These are phyloP conservation scores for Erebia aethiops DNA, from an alignment of 2,888 invertebrate species.

Conservation along the genomic window DNA sequence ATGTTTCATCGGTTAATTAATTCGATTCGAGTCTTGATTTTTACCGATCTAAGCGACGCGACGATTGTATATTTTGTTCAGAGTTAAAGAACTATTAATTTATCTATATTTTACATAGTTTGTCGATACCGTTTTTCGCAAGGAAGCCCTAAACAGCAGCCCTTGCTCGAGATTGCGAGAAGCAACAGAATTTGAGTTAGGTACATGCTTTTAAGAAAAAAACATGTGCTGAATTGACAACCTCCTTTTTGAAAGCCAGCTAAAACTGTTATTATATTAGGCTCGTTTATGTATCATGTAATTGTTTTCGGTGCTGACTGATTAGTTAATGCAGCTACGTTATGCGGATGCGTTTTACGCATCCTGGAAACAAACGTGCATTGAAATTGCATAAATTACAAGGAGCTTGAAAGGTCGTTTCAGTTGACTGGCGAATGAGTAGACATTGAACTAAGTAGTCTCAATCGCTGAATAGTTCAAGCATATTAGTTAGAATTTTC, in stretches of 20 bases:
- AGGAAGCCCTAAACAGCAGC: too few species aligned
- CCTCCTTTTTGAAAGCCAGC: not conserved
- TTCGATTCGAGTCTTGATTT: constrained; percentile 2
- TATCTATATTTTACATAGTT: too few species aligned
- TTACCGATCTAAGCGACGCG: not conserved
- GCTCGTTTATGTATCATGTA: constrained; percentile 17
- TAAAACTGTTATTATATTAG: not conserved
- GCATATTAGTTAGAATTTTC: too few species aligned
- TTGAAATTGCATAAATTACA: constrained; percentile 25
- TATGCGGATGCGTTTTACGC: constrained; percentile 32
- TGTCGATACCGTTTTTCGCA: too few species aligned
- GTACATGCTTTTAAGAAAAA: not conserved
- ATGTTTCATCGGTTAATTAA: constrained; percentile 12
- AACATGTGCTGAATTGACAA: not conserved
- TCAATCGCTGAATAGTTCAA: not conserved
- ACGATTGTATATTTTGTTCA: not conserved
- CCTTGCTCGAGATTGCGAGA: too few species aligned
- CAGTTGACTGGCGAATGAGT: not conserved
- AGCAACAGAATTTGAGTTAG: too few species aligned
- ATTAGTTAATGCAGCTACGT: constrained; percentile 29
- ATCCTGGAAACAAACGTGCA: constrained; percentile 32
- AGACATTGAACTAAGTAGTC: not conserved
- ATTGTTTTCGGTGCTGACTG: constrained; percentile 16
- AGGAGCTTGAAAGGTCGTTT: constrained; percentile 18
- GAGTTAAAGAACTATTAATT: not conserved